Conservation (phyloP, 2,113 vertebrate genomes). For the Fulica atra region DNA sequence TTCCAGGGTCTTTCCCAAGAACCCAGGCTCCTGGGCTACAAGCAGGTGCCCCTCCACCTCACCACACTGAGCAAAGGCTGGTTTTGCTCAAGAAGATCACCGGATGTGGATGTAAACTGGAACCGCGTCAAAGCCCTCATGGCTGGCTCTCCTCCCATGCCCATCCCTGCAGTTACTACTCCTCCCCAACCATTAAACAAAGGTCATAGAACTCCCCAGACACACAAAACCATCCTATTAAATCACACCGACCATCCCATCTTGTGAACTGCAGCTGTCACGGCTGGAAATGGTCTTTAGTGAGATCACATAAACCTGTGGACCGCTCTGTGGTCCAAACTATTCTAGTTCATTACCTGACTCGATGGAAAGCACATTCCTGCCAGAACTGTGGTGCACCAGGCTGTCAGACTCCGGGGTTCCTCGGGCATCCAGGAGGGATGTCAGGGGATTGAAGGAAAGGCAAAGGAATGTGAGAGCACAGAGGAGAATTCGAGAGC, state of each 20-base stretch:
- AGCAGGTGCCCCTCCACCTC: background rate
- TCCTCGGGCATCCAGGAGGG: conserved; percentile 80
- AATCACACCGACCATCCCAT: rapidly evolving
- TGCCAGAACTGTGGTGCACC: conserved; percentile 76
- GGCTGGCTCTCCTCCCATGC: background rate
- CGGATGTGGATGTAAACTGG: background rate
- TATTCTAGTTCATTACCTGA: conserved; percentile 57
- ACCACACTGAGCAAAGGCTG: background rate
- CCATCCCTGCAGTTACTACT: background rate
- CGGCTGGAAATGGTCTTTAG: background rate
- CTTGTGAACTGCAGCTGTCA: rapidly evolving
- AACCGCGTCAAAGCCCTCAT: background rate
- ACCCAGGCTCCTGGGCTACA: background rate
- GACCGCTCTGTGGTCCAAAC: background rate
- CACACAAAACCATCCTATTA: background rate
- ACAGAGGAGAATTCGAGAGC: conserved; percentile 95
- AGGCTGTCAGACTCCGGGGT: conserved; percentile 21
- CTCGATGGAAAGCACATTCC: conserved; percentile 82
- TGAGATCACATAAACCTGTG: rapidly evolving
- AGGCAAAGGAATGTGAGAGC: conserved; percentile 95
- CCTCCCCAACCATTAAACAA: background rate
- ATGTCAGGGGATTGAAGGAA: conserved; percentile 93
- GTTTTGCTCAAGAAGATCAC: background rate
- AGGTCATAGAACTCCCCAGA: background rate
- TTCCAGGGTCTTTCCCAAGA: background rate